Conservation (phyloP, 2,888 invertebrate species). For the Thera britannica region DNA sequence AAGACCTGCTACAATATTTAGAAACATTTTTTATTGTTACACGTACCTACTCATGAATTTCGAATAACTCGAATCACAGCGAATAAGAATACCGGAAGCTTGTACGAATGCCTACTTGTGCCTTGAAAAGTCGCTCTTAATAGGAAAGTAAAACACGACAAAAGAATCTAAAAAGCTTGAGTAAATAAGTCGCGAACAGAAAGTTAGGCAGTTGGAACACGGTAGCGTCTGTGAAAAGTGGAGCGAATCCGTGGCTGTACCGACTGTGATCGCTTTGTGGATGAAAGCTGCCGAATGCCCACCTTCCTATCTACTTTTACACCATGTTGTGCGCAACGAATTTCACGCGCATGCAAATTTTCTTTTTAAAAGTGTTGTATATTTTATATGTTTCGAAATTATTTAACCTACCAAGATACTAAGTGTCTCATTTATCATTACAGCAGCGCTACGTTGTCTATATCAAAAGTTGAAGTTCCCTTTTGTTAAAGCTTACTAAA, state of each 20-base stretch:
- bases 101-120: background rate
- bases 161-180: constrained; percentile 29
- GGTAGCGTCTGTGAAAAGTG: constrained; percentile 54
- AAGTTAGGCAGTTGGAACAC: constrained; percentile 47
- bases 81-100: background rate
- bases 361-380: constrained; percentile 17
- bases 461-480: background rate
- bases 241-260: constrained; percentile 56
- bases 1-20: constrained; percentile 3
- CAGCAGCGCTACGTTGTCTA: no score
- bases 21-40: background rate
- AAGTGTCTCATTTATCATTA: no score
- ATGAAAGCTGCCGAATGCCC: constrained; percentile 59
- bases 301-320: constrained; percentile 50
- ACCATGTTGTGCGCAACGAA: constrained; percentile 38
- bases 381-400: constrained; percentile 13
- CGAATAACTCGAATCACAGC: background rate
- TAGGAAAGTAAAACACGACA: constrained; percentile 2
- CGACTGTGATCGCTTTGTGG: constrained; percentile 51
- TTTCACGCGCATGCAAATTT: constrained; percentile 14
- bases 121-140: background rate
- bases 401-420: no score
- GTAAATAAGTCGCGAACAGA: constrained; percentile 52
- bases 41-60: background rate
- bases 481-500: background rate